Evolutionary conservation across 2,888 invertebrate species (phyloP).

Genomic region (Empis livida): DNA sequence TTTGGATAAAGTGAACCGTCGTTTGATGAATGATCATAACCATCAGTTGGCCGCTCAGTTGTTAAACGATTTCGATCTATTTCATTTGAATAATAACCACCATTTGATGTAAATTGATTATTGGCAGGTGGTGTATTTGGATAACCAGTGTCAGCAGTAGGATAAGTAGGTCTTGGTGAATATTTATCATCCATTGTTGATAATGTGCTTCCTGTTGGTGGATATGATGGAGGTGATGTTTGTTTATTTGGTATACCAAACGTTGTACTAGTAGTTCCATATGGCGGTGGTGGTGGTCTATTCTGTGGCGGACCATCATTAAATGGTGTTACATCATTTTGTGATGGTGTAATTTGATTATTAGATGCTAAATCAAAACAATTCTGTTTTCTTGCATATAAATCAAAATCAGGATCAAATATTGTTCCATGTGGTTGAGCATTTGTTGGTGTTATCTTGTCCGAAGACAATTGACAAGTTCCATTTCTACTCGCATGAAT

Average conservation of each 20-base stretch:
- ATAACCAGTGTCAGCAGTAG: neutral
- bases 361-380: constrained; percentile 31
- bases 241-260: constrained; percentile 1
- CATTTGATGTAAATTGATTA: neutral
- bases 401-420: constrained; percentile 47
- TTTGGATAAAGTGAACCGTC: constrained; percentile 32
- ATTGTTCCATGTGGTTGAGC: constrained; percentile 41
- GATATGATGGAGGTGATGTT: constrained; percentile 2
- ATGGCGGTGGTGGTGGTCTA: neutral
- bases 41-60: constrained; percentile 14
- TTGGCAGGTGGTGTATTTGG: neutral
- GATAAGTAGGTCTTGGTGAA: neutral
- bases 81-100: neutral
- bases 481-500: constrained; percentile 48
- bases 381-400: constrained; percentile 43
- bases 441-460: constrained; percentile 36
- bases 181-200: neutral
- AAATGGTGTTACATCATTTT: neutral
- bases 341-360: constrained; percentile 1
- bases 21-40: constrained; percentile 17
- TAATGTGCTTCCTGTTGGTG: neutral
- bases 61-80: constrained; percentile 4
- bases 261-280: constrained; percentile 1
- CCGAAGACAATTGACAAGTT: constrained; percentile 43
- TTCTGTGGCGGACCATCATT: neutral